Evolutionary conservation across 2,888 invertebrate species (phyloP), one percentile per base, ranked within the genome.

Genomic region (Pediacus dermestoides): DNA sequence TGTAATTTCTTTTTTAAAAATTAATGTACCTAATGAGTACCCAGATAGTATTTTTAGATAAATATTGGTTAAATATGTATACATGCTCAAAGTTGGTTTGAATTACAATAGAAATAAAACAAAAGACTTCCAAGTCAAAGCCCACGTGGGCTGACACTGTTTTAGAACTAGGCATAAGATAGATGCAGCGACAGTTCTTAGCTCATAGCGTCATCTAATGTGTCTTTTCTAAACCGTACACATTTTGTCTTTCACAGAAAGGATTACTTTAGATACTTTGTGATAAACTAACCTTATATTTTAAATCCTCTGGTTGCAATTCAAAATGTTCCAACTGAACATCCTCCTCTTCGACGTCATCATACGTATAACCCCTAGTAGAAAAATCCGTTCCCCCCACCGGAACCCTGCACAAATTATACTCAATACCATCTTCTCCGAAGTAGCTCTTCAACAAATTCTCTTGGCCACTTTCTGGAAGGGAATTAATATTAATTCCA

Each of bases 311-410:
- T 0, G 61, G 37, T 2, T 80, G 70, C 1, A 90, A 69, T 1
- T 76, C 68, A 64, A 85, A 92, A 50, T 77, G 72, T 1, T 69
- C 56, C 8, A 93, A 70, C 0, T 68, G 63, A 2, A 64, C 64
- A 53, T 82, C 80, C 6, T 15, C 34, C 10, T 34, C 39, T 12
- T 23, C 26, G 53, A 81, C 74, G 54, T 67, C 66, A 58, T 85
- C 84, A 62, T 89, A 89, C 0, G 90, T 82, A 72, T 93, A 93
- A 0, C 79, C 73, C 28, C 75, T 77, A 0, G 81, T 78, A 0
- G 92, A 93, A 66, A 92, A 93, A 67, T 94, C 94, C 34, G 80
- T 78, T 4, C 91, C 90, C 1, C 80, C 92, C 43, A 93, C 87
- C 0, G 92, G 85, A 4, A 90, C 77, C 18, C 93, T 74, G 28